Evolutionary conservation across 2,797 vertebrate species (phyloP).

Genomic region (Scleropages formosus): DNA sequence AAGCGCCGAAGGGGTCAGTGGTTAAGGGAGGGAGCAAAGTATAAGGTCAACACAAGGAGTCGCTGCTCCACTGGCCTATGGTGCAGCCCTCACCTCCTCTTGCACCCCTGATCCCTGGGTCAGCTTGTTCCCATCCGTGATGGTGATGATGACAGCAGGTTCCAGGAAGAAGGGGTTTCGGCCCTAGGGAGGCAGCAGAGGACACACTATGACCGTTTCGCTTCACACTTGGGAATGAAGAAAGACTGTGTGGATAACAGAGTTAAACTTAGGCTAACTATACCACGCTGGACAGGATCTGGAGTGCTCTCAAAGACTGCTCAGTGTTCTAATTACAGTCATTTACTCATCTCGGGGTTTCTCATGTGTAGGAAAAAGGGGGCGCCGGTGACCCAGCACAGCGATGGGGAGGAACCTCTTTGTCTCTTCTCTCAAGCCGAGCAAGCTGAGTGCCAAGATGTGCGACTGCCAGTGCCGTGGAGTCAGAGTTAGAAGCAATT

Average conservation of each 20-base stretch:
- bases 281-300: not conserved
- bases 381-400: not conserved
- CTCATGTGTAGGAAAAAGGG: not conserved
- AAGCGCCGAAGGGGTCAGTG: not conserved
- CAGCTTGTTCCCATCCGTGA: constrained; percentile 96
- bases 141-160: constrained; percentile 97
- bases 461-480: no score
- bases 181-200: constrained; percentile 67
- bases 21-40: no score
- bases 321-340: not conserved
- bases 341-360: not conserved
- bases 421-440: not conserved
- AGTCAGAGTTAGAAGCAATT: no score
- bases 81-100: constrained; percentile 83
- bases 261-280: not conserved
- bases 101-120: constrained; percentile 89
- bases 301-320: not conserved
- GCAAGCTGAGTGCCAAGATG: no score
- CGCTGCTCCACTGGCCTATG: not conserved
- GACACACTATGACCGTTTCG: no score
- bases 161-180: constrained; percentile 98
- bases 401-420: not conserved
- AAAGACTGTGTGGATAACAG: not conserved
- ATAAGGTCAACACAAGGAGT: not conserved
- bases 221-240: not conserved